Evolutionary conservation across 2,113 vertebrate species (phyloP), one percentile per base, ranked within the genome.

Genomic region (Nannospalax galili): DNA sequence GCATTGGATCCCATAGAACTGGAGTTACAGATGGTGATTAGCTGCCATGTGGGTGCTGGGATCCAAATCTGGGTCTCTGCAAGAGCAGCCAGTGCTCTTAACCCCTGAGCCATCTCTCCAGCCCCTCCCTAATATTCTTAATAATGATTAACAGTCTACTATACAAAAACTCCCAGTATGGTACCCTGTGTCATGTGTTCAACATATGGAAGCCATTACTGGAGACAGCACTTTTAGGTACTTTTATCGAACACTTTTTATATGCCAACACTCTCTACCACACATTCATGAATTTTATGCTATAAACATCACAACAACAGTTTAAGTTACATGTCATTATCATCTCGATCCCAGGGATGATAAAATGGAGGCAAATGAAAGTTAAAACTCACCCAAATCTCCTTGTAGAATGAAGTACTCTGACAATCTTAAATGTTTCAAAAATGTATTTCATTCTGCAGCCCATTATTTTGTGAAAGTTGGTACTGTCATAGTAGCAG

Each of bases 381-480:
- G 78, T 84, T 65, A 79, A 91, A 62, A 48, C 11, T 90, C 74
- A 30, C 32, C 20, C 52, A 70, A 85, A 40, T 91, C 26, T 78
- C 79, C 26, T 91, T 48, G 16, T 24, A 64, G 62, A 72, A 94
- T 45, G 22, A 60, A 82, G 35, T 69, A 42, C 35, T 75, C 78
- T 90, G 42, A 88, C 16, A n/a, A 80, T 35, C 16, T 94, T 84
- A 79, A 77, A 19, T 48, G 45, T 90, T 87, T 78, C 52, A 78
- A 74, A 80, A 75, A 45, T 62, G 28, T 1, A 62, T 17, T 70
- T 22, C 20, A 80, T 45, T 77, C 24, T 77, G 37, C 35, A 65
- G 19, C 40, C 30, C 64, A 82, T 14, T 28, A 35, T 28, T 93
- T 62, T 74, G 60, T 84, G 75, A 85, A 84, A 35, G 5, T 2